Conservation (phyloP, 2,888 invertebrate genomes). For the Venusia cambrica region DNA sequence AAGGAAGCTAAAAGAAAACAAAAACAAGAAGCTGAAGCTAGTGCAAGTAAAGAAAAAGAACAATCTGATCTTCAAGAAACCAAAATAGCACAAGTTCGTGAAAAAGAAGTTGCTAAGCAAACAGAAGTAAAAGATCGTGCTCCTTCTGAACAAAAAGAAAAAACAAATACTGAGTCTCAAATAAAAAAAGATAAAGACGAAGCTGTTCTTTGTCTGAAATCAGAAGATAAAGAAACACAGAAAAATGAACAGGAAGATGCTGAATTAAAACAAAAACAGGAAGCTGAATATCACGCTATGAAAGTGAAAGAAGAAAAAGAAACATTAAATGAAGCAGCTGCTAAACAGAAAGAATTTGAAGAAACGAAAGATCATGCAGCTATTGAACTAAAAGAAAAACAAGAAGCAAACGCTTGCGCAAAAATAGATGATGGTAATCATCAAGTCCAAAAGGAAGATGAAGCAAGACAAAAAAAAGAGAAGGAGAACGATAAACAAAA, state of each 20-base stretch:
- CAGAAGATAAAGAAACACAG: too few species aligned
- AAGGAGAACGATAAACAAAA: conserved; percentile 18
- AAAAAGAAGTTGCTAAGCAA: neutral
- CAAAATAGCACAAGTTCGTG: conserved; percentile 2
- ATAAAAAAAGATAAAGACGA: conserved; percentile 7
- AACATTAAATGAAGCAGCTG: conserved; percentile 3
- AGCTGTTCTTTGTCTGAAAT: too few species aligned
- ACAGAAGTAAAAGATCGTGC: too few species aligned
- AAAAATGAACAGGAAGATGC: conserved; percentile 4
- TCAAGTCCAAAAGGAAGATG: neutral
- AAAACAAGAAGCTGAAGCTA: conserved; percentile 13
- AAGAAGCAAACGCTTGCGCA: neutral
- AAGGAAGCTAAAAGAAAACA: conserved; percentile 8
- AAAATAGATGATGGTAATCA: too few species aligned
- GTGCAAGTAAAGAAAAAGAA: conserved; percentile 10
- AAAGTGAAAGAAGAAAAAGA: conserved; percentile 11
- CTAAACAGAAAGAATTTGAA: conserved; percentile 4
- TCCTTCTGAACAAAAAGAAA: neutral
- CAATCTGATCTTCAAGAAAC: conserved; percentile 21
- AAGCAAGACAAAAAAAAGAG: neutral
- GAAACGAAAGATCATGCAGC: neutral
- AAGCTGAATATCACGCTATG: conserved; percentile 7
- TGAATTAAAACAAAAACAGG: conserved; percentile 12
- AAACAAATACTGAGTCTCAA: neutral
- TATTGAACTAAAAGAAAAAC: neutral